A percentile compares a stretch with the other conserved stretches of the same genome.
Evolutionary conservation across 2,888 invertebrate species (phyloP).

Genomic region (Leptinotarsa tumamoca): DNA sequence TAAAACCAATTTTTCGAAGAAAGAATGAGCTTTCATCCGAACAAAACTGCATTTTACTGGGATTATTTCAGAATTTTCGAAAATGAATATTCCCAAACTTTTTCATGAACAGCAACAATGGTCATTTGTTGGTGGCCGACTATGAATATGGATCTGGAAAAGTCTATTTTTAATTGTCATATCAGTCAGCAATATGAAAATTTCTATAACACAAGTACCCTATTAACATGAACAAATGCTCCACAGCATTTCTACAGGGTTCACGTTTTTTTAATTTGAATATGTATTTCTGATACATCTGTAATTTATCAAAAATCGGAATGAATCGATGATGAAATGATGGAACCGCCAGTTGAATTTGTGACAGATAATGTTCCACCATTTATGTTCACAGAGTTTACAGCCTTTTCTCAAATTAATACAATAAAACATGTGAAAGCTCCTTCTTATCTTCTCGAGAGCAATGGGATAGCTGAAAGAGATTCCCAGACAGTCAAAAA

Average conservation of each 20-base stretch:
- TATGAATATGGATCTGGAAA: background rate
- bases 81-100: background rate
- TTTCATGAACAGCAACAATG: slow-evolving; percentile 9
- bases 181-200: background rate
- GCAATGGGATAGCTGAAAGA: slow-evolving; percentile 45
- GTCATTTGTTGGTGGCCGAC: background rate
- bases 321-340: slow-evolving; percentile 43
- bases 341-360: slow-evolving; percentile 38
- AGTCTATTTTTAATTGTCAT: background rate
- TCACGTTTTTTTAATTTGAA: slow-evolving; percentile 26
- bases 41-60: background rate
- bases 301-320: background rate
- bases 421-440: slow-evolving; percentile 45
- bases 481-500: slow-evolving; percentile 45
- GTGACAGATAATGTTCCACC: slow-evolving; percentile 48
- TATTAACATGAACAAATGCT: slow-evolving; percentile 28
- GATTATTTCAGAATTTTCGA: background rate
- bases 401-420: slow-evolving; percentile 46
- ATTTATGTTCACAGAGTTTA: slow-evolving; percentile 43
- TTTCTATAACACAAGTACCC: background rate
- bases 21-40: background rate
- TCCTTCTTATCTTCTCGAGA: slow-evolving; percentile 15
- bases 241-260: slow-evolving; percentile 32
- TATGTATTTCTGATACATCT: background rate
- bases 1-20: background rate